Base-by-base conservation (phyloP, 2,888 invertebrate genomes). In the Octodonta nipae region DNA sequence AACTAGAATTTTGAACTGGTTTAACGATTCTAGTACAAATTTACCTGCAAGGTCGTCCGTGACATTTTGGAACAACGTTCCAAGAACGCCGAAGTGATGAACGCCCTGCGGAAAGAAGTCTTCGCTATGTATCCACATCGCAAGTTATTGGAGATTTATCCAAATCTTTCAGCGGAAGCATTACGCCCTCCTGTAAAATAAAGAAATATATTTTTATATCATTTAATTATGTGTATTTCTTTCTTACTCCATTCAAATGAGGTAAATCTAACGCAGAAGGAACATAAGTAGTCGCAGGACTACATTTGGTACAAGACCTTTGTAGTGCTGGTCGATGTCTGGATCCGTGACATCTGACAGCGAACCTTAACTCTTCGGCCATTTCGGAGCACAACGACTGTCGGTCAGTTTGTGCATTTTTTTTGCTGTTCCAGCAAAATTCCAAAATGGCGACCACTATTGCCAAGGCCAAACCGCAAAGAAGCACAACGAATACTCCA, bases 401-500 rank as follows among this genome's bases (percentile, higher is more conserved):
- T 58, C 74, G 61, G 39, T 84, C 85, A 10, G 82, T 79, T 54
- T 81, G 78, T 1, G 85, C 78, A 52, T 85, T 85, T 59, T 85
- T 88, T 62, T 78, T 83, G 0, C 88, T 86, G 58, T 91, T 88
- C 85, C 88, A 89, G 51, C 87, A 88, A 59, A 95, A 93, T 57
- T 95, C 92, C 47, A 91, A 65, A 37, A 95, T 84, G 5, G 92
- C 92, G 3, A 92, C 87, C 32, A 93, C 69, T 38, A 93, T 83
- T 1, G 93, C 89, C 15, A 92, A 56, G 0, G 87, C 86, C 28
- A 96, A 65, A 0, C 95, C 96, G 42, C 87, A 89, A 1, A 95
- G 71, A 1, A 98, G 68, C 0, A 96, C 93, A 15, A 98, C 92
- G 61, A 98, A 98, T 1, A 98, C 91, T 2, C 96, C 96, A 42